phyloP scores from a whole-genome alignment of 2,888 invertebrate species.

The Caenorhabditis plicata region DNA sequence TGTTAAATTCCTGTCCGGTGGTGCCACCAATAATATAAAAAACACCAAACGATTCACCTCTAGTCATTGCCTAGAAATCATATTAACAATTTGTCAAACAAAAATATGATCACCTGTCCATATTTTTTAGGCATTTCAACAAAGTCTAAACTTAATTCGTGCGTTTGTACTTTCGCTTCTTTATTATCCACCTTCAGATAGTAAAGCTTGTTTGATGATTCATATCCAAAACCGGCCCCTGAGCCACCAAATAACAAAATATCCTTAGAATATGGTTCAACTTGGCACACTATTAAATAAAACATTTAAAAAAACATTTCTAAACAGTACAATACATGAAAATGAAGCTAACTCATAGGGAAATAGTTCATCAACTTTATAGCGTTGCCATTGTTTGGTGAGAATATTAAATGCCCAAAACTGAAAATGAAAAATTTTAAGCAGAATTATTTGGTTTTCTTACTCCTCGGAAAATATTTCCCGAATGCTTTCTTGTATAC shows the following conservation, averaged over 20 bases:
- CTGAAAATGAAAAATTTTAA: too few species aligned
- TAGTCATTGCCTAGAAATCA: constrained; percentile 24
- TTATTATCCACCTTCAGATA: constrained; percentile 22
- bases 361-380: constrained; percentile 16
- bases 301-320: background rate
- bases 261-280: constrained; percentile 16
- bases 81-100: background rate
- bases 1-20: constrained; percentile 37
- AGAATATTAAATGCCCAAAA: constrained; percentile 48
- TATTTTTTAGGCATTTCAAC: constrained; percentile 15
- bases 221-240: constrained; percentile 40
- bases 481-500: constrained; percentile 12
- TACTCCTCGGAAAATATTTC: constrained; percentile 12
- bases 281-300: constrained; percentile 23
- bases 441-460: background rate
- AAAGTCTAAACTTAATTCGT: constrained; percentile 2
- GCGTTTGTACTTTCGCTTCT: constrained; percentile 9
- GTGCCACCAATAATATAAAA: constrained; percentile 55
- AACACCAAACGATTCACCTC: constrained; percentile 6
- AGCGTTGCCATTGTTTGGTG: constrained; percentile 42
- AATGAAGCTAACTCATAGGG: constrained; percentile 52
- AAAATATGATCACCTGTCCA: constrained; percentile 27
- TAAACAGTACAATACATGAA: constrained; percentile 22
- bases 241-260: constrained; percentile 49
- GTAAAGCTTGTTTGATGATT: constrained; percentile 31